A percentile compares a stretch with the other conserved stretches of the same genome.
Evolutionary conservation across 1,140 invertebrate species (phyloP).

Genomic region (Holcopasites calliopsidis): DNA sequence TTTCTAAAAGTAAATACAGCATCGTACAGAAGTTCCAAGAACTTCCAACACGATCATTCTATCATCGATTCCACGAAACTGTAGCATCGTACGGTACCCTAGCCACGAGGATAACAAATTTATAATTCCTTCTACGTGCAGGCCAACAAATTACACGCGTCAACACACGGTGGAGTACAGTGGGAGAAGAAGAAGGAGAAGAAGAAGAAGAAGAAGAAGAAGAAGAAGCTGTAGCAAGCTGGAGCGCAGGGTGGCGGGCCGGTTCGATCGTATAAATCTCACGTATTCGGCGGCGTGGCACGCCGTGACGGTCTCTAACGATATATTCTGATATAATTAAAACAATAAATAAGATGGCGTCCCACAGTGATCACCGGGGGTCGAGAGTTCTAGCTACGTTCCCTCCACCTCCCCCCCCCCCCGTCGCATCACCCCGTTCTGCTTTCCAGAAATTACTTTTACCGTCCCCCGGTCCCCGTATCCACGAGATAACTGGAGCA

Average conservation of each 20-base stretch:
- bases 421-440: neutral
- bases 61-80: slow-evolving; percentile 17
- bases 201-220: slow-evolving; percentile 8
- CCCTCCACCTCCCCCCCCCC: slow-evolving; percentile 16
- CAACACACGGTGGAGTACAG: slow-evolving; percentile 25
- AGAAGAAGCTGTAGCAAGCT: neutral
- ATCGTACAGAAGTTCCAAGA: neutral
- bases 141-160: neutral
- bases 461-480: no score
- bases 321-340: slow-evolving; percentile 81
- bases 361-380: slow-evolving; percentile 78
- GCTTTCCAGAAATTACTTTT: slow-evolving; percentile 24
- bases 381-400: slow-evolving; percentile 67
- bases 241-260: slow-evolving; percentile 41
- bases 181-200: neutral
- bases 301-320: slow-evolving; percentile 77
- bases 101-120: slow-evolving; percentile 66
- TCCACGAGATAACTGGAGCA: neutral
- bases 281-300: slow-evolving; percentile 76
- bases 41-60: neutral
- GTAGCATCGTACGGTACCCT: neutral
- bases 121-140: slow-evolving; percentile 70
- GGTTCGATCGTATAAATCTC: slow-evolving; percentile 76
- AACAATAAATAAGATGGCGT: slow-evolving; percentile 81
- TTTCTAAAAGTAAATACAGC: no score